Evolutionary conservation across 1,140 invertebrate species (phyloP), one percentile per base, ranked within the genome.

Genomic region (Chionoecetes opilio): DNA sequence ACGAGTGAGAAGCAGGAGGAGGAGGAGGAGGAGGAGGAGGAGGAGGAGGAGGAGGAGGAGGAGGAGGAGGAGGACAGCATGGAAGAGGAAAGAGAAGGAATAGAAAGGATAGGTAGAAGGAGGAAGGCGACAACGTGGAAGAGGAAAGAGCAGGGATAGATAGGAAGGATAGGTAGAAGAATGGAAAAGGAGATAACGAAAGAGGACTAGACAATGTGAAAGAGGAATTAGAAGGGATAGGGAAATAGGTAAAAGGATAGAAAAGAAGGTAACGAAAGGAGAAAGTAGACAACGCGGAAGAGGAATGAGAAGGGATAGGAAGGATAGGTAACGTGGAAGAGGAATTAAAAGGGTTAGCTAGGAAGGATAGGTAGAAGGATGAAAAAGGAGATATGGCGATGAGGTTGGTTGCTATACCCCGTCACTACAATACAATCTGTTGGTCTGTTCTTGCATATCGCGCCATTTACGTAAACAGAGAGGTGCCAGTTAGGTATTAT

Each of bases 401-500:
- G n/a, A 41, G 86, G 86, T 38, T 75, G 63, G 63, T 75, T 75
- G 63, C 63, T 75, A n/a, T n/a, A 75, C 21, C 21, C 63, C 32
- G 86, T 32, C 86, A 38, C n/a, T n/a, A n/a, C n/a, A n/a, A 29
- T 37, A 37, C 86, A 35, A 88, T 88, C 86, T 88, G 35, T 37
- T 26, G 86, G 86, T 86, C 14, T 0, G 84, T 34, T 34, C 35
- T 38, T 17, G 84, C 32, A n/a, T 84, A 29, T 38, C 14, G 84
- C 9, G 35, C 5, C 3, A 32, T 88, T 35, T 38, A 41, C 38
- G 41, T 14, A 38, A 31, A 32, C 35, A 35, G 26, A n/a, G 34
- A 38, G 86, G 17, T 88, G 86, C 86, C 86, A 88, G 86, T 88
- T 88, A 37, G 86, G 32, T 38, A 41, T 37, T 88, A 88, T 38